Conservation (phyloP, 2,797 vertebrate genomes). For the Lindbergichthys nudifrons region DNA sequence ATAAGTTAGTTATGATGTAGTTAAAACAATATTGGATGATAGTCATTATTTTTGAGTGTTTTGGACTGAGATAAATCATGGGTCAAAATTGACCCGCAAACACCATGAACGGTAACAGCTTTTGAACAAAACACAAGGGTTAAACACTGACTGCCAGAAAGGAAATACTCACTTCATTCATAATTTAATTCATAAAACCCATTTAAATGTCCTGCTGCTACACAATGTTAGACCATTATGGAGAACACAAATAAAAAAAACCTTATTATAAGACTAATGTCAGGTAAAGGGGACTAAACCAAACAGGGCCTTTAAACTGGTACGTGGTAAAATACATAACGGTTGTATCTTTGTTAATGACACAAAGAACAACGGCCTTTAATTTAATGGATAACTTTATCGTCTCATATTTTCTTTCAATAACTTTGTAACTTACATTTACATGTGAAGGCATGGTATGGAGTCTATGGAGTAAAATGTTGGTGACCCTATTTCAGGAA, state of each 20-base stretch:
- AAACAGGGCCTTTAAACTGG: neutral
- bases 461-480: neutral
- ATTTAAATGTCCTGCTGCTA: slow-evolving; percentile 10
- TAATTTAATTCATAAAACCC: neutral
- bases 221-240: neutral
- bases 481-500: neutral
- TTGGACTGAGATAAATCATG: too few relatives aligned
- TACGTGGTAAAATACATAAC: neutral
- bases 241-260: neutral
- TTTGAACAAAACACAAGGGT: too few relatives aligned
- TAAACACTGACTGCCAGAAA: slow-evolving; percentile 25
- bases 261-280: neutral
- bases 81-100: too few relatives aligned
- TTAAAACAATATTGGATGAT: too few relatives aligned
- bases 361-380: neutral
- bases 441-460: neutral
- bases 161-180: slow-evolving; percentile 19
- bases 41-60: too few relatives aligned
- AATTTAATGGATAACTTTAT: neutral
- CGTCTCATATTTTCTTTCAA: neutral
- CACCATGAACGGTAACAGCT: too few relatives aligned
- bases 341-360: neutral
- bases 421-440: neutral
- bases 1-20: too few relatives aligned
- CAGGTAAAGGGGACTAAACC: slow-evolving; percentile 8